A percentile compares a stretch with the other conserved stretches of the same genome.
phyloP scores from a whole-genome alignment of 2,888 invertebrate genomes.

The Hypena proboscidalis region DNA sequence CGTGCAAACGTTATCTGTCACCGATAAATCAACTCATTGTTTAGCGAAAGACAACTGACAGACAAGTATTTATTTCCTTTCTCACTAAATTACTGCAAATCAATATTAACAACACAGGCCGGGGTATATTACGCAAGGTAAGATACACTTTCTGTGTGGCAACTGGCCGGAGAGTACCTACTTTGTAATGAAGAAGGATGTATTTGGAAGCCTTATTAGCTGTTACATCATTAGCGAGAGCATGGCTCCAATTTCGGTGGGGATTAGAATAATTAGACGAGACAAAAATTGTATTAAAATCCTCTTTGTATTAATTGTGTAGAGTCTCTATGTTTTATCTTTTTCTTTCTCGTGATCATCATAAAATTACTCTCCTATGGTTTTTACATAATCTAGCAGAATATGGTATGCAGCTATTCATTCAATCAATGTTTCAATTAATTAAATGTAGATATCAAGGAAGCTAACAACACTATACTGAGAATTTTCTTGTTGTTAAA shows the following conservation, averaged over 20 bases:
- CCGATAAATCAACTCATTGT: constrained; percentile 59
- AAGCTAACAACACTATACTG: too few relatives aligned
- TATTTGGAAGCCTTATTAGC: constrained; percentile 1
- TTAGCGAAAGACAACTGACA: constrained; percentile 53
- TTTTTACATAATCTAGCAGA: too few relatives aligned
- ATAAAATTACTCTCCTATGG: constrained; percentile 2
- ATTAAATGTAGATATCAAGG: too few relatives aligned
- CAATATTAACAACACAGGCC: constrained; percentile 20
- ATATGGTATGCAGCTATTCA: too few relatives aligned
- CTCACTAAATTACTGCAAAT: constrained; percentile 43
- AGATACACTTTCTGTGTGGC: constrained; percentile 4
- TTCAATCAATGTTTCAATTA: too few relatives aligned
- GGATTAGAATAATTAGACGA: too few relatives aligned
- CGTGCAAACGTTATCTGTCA: constrained; percentile 51
- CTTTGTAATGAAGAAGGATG: constrained; percentile 2
- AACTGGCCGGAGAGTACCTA: background rate
- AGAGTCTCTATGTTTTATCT: constrained; percentile 8
- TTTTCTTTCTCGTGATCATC: background rate
- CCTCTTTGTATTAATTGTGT: too few relatives aligned
- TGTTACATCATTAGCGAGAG: too few relatives aligned
- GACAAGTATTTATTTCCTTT: constrained; percentile 54
- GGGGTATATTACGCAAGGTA: constrained; percentile 7
- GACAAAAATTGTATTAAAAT: too few relatives aligned
- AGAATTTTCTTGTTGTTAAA: too few relatives aligned
- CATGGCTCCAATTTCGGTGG: too few relatives aligned